Evolutionary conservation across 2,113 vertebrate genomes (phyloP), one percentile per base, ranked within the genome.

Genomic region (Lagopus leucura): DNA sequence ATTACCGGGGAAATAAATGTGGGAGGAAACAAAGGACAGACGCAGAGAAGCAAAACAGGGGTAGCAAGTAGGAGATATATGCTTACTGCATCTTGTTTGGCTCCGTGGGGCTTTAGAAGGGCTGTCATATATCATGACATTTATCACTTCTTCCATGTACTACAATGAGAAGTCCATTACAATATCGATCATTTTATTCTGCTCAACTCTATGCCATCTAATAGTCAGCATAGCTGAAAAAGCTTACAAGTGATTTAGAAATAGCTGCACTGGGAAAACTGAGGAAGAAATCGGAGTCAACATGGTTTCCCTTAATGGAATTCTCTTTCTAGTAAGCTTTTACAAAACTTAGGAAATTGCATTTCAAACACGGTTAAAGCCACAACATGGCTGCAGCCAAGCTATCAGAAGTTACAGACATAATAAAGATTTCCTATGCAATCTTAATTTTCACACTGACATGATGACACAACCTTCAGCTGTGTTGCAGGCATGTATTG

Each of bases 1-100:
- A 87, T 95, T 96, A 85, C 15, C 2, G 48, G 60, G 92, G 84
- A 96, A 95, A 96, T 94, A 95, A 95, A 96, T 93, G 87, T 91
- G 78, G 81, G 75, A 95, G 92, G 91, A 96, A 96, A 93, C 84
- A 87, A 93, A 92, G 89, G 74, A 94, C 63, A 58, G 81, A 47
- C 89, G 63, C 58, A 82, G 84, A 76, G 77, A 91, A 86, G 91
- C 84, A 82, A 87, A 95, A 47, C 67, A 66, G 18, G 91, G 45
- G 67, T 91, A 89, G 78, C 82, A 94, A 91, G 75, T 34, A 50
- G 83, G 78, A 95, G 71, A 95, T 92, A 85, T 19, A 93, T 79
- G 84, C 78, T 94, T 89, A 66, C 74, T 63, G 60, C 0, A 0
- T 92, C 92, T 87, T 3, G 0, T 80, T 96, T 93, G 95, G 87